Percentiles rank a stretch among this genome's conserved stretches.
phyloP scores from a whole-genome alignment of 2,888 invertebrate genomes.

The Troides oblongomaculatus region DNA sequence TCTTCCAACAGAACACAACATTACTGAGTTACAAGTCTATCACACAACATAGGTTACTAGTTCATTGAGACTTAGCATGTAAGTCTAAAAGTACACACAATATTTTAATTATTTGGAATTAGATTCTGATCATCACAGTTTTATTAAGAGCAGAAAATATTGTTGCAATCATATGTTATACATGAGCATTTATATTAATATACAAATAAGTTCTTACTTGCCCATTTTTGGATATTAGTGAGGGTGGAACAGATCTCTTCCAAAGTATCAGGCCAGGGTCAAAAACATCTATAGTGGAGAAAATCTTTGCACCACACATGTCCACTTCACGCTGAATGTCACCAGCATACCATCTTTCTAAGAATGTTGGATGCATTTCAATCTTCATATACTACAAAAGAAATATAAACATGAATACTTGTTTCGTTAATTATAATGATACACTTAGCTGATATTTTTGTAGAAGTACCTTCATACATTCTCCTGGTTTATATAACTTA shows the following conservation, averaged over 20 bases:
- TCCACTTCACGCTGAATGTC: constrained; percentile 46
- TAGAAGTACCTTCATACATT: constrained; percentile 70
- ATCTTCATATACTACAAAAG: constrained; percentile 60
- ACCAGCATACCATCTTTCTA: constrained; percentile 52
- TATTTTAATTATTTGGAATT: too few species aligned
- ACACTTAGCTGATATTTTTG: background rate
- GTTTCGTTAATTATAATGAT: too few species aligned
- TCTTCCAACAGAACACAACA: too few species aligned
- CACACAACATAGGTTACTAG: too few species aligned
- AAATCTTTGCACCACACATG: constrained; percentile 41
- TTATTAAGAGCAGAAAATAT: too few species aligned
- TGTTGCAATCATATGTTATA: too few species aligned
- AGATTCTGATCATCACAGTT: too few species aligned
- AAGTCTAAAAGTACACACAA: too few species aligned
- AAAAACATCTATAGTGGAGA: constrained; percentile 35
- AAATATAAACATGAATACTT: background rate
- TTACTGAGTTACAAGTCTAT: too few species aligned
- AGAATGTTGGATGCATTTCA: constrained; percentile 59
- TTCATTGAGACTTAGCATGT: too few species aligned
- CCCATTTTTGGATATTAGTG: constrained; percentile 36
- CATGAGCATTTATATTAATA: too few species aligned
- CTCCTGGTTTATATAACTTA: constrained; percentile 65
- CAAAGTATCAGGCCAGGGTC: constrained; percentile 51
- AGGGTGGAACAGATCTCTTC: constrained; percentile 42
- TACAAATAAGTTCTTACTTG: constrained; percentile 38